Evolutionary conservation across 2,113 vertebrate species (phyloP).

Genomic region (Python bivittatus): DNA sequence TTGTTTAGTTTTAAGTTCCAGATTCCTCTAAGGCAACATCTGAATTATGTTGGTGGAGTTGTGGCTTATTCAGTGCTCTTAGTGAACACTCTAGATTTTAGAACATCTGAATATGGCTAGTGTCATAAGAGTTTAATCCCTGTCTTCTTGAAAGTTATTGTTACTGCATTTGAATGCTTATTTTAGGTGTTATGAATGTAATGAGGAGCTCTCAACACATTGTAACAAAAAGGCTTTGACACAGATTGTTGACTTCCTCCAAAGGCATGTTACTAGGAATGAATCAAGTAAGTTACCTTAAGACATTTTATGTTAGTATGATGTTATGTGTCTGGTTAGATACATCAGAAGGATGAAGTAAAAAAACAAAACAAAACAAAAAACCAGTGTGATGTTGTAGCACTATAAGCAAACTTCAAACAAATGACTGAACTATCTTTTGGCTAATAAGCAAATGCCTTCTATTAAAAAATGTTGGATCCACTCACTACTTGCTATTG

Average conservation of each 20-base stretch:
- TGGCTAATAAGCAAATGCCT: background rate
- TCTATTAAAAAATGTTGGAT: background rate
- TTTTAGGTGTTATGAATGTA: conserved; percentile 94
- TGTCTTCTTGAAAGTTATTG: background rate
- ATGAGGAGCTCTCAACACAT: conserved; percentile 92
- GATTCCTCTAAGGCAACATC: background rate
- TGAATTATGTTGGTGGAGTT: background rate
- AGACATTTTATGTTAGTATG: background rate
- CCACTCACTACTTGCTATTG: background rate
- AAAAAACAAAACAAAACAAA: background rate
- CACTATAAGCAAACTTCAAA: background rate
- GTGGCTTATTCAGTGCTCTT: background rate
- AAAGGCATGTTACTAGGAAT: conserved; percentile 89
- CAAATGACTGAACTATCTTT: background rate
- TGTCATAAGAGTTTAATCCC: background rate
- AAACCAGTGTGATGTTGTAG: background rate
- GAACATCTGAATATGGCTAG: background rate
- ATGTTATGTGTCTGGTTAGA: background rate
- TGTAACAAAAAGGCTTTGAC: conserved; percentile 96
- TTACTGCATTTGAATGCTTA: conserved; percentile 32
- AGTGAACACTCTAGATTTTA: background rate
- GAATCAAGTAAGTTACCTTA: conserved; percentile 83
- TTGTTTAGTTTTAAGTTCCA: background rate
- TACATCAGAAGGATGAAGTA: background rate
- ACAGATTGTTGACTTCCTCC: conserved; percentile 94